Evolutionary conservation across 2,888 invertebrate species (phyloP), one percentile per base, ranked within the genome.

Genomic region (Pseudococcus viburni): DNA sequence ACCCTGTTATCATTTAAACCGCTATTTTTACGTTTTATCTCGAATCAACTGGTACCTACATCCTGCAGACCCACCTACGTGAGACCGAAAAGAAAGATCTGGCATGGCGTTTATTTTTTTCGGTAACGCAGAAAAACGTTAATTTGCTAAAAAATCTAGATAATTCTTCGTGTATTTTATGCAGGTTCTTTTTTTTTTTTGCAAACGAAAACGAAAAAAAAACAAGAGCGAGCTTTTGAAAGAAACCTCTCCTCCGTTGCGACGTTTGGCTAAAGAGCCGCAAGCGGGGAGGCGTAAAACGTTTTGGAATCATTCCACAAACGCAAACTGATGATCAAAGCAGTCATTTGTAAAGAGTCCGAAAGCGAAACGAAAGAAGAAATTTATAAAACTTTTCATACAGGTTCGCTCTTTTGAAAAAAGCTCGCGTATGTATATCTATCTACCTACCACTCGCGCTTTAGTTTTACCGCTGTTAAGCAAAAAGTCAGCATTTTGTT

Each of bases 261-360:
- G 22, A 7, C 11, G 77, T 8, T 12, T 17, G 77, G 73, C 73
- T 22, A 39, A 39, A 39, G 15, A 39, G 15, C 4, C 39, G 9
- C 33, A 77, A 51, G 17, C 51, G 51, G 17, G 26, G 26, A 77
- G 39, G 77, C 77, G 77, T 77, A 77, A 77, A 77, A 77, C 77
- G 77, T 77, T 77, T 77, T 77, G 77, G 77, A 77, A 77, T 77
- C 33, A 77, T 77, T 77, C 77, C 77, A 77, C 77, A 77, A 77
- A 39, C 77, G 22, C 77, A 77, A 39, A 77, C 77, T 39, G 77
- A 77, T 77, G 77, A 77, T 77, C 77, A 77, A 77, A 77, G 77
- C 77, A 77, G 77, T 77, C 77, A 77, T 77, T 77, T 77, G 77
- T 77, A 77, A 77, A 77, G 77, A 39, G 77, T 77, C 77, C 33